These are phyloP conservation scores for Cacoxenus indagator DNA, from an alignment of 2,888 invertebrate species.

Conservation along the genomic window DNA sequence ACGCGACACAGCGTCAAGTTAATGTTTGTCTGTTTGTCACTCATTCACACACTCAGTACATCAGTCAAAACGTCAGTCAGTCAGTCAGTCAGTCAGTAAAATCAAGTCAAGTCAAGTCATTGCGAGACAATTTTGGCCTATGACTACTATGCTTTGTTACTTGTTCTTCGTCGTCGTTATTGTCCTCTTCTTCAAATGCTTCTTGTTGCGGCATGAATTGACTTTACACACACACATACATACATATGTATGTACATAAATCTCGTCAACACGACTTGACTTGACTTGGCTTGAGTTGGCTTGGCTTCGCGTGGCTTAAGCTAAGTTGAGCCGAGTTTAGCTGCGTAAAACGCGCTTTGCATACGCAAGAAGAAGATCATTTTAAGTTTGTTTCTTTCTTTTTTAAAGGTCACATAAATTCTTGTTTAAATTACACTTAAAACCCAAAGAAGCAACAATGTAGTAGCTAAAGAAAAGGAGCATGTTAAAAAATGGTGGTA, in stretches of 20 bases:
- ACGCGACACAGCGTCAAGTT: no score
- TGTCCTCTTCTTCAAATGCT: no score
- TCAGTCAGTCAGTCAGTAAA: neutral
- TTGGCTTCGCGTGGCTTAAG: neutral
- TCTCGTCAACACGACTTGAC: neutral
- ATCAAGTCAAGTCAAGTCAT: neutral
- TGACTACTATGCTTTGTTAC: neutral
- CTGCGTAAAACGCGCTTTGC: neutral
- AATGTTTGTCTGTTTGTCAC: no score
- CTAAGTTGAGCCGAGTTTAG: neutral
- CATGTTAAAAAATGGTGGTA: no score
- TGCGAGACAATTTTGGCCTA: neutral
- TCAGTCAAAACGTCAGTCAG: neutral
- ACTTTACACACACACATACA: neutral
- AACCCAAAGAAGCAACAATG: no score
- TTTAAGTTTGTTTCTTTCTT: no score
- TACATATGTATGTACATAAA: neutral
- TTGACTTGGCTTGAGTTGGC: neutral
- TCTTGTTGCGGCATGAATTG: no score
- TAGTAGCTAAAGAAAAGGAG: no score
- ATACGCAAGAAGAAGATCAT: neutral
- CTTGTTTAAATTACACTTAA: slow-evolving; percentile 1
- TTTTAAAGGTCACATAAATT: slow-evolving; percentile 9
- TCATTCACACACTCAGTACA: neutral
- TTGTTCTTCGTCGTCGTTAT: no score